Evolutionary conservation across 2,888 invertebrate species (phyloP).

Genomic region (Campoletis raptor): DNA sequence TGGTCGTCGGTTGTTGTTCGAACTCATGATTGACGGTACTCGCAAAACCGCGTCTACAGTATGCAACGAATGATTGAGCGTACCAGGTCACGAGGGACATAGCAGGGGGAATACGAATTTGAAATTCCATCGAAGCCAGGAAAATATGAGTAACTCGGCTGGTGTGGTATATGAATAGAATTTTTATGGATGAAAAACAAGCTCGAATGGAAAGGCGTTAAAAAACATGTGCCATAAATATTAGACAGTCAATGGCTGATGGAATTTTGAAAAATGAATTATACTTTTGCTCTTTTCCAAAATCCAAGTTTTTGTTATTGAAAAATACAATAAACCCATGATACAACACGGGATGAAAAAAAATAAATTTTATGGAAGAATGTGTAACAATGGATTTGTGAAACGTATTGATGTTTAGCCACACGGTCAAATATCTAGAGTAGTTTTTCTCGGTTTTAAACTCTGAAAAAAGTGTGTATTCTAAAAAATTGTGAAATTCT

Average conservation of each 20-base stretch:
- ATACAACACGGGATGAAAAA: background rate
- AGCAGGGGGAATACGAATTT: slow-evolving; percentile 70
- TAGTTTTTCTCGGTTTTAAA: background rate
- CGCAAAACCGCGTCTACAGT: slow-evolving; percentile 56
- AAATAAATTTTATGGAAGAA: background rate
- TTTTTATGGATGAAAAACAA: slow-evolving; percentile 32
- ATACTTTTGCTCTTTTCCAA: background rate
- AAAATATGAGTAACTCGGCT: slow-evolving; percentile 38
- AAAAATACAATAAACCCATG: background rate
- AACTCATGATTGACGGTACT: slow-evolving; percentile 75
- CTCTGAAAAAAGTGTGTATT: background rate
- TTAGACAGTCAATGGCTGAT: background rate
- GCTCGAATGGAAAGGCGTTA: slow-evolving; percentile 3
- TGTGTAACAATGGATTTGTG: background rate
- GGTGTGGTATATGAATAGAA: slow-evolving; percentile 18
- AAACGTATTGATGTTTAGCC: background rate
- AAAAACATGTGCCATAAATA: slow-evolving; percentile 5
- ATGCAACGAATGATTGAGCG: slow-evolving; percentile 75
- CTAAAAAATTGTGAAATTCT: background rate
- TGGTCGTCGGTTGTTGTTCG: slow-evolving; percentile 24
- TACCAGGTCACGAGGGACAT: slow-evolving; percentile 18
- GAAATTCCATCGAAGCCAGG: slow-evolving; percentile 70
- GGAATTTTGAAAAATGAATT: background rate
- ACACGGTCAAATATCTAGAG: background rate
- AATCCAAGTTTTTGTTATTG: background rate